Conservation (phyloP, 2,888 invertebrate genomes). For the Callyntrura guangdongensis region DNA sequence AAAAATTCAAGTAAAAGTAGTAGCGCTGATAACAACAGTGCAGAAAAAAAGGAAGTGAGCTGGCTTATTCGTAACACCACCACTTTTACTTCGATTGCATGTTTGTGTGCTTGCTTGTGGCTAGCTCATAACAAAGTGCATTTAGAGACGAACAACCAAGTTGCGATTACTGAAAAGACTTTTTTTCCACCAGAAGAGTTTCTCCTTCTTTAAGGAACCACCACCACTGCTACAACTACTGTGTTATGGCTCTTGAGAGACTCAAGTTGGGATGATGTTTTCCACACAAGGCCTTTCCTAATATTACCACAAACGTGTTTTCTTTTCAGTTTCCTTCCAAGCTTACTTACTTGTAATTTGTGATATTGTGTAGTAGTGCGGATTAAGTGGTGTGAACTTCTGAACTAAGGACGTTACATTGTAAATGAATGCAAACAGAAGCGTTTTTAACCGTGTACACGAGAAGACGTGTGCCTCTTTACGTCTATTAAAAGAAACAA, state of each 20-base stretch:
- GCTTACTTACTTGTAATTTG: constrained; percentile 42
- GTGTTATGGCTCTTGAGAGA: neutral
- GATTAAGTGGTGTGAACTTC: constrained; percentile 41
- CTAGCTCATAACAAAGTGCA: constrained; percentile 1
- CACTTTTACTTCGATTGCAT: constrained; percentile 1
- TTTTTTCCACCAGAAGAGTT: neutral
- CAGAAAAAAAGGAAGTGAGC: neutral
- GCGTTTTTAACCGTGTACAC: neutral
- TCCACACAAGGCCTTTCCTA: constrained; percentile 27
- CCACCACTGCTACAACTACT: neutral
- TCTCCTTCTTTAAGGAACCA: constrained; percentile 10
- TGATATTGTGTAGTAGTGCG: constrained; percentile 49
- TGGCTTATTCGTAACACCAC: neutral
- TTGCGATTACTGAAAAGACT: neutral
- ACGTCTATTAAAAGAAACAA: neutral
- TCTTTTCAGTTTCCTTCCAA: constrained; percentile 31
- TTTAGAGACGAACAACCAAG: neutral
- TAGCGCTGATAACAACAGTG: neutral
- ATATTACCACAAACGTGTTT: constrained; percentile 46
- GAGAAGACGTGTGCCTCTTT: neutral
- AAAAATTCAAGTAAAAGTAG: too few species aligned
- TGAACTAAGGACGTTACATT: constrained; percentile 22
- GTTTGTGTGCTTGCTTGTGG: constrained; percentile 3
- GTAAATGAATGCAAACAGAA: constrained; percentile 1
- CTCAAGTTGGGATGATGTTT: constrained; percentile 40